Conservation (phyloP, 1,140 invertebrate species). For the Meloidogyne chitwoodi region DNA sequence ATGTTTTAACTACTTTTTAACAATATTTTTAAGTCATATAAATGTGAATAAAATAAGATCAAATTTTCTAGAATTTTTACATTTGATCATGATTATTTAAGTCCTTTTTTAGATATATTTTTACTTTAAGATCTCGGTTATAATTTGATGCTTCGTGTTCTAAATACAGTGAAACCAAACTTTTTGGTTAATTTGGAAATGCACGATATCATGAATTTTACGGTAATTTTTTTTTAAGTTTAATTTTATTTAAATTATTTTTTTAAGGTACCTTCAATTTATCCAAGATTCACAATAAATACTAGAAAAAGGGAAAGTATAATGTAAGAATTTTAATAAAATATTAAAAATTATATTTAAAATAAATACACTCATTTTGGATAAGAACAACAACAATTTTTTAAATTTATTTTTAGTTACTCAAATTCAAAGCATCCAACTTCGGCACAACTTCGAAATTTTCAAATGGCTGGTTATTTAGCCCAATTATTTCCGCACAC, state of each 20-base stretch:
- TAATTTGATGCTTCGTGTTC: slow-evolving; percentile 21
- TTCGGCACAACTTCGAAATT: slow-evolving; percentile 19
- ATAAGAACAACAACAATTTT: too few species aligned
- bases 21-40: too few species aligned
- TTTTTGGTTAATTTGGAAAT: slow-evolving; percentile 22
- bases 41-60: too few species aligned
- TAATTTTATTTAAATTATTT: background rate
- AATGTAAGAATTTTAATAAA: background rate
- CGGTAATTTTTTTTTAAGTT: background rate
- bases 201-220: slow-evolving; percentile 1
- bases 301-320: background rate
- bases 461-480: slow-evolving; percentile 31
- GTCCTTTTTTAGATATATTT: too few species aligned
- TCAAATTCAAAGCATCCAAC: background rate
- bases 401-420: background rate
- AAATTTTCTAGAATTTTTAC: too few species aligned
- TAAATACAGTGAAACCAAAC: slow-evolving; percentile 8
- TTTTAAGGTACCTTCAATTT: slow-evolving; percentile 22
- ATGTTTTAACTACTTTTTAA: too few species aligned
- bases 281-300: background rate
- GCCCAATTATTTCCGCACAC: slow-evolving; percentile 22
- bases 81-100: too few species aligned
- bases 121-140: slow-evolving; percentile 21
- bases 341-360: slow-evolving; percentile 1
- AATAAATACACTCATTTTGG: too few species aligned